Evolutionary conservation across 2,113 vertebrate species (phyloP), one percentile per base, ranked within the genome.

Genomic region (Suncus etruscus): DNA sequence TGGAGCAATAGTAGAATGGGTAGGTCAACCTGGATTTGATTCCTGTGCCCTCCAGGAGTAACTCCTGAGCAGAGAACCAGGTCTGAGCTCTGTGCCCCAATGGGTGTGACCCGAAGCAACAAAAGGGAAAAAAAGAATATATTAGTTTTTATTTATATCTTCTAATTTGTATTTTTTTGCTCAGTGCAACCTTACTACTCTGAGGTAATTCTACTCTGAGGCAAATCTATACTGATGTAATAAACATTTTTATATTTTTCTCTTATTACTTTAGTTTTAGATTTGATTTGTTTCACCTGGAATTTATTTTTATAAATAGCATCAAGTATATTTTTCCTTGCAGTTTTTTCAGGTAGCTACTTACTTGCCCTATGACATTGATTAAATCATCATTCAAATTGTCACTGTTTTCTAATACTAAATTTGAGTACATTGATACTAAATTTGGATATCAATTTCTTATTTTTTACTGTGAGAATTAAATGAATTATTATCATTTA

Each of bases 211-310:
- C 51, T 54, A 54, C 51, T 54, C 39, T 39, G 39, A 39, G 39
- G 39, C 39, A 39, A 54, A 10, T 54, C 51, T n/a, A n/a, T n/a
- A n/a, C n/a, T 54, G 51, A 10, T 2, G 51, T 54, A 54, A 8
- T 54, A 54, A 54, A 12, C 5, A 39, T 10, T 54, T 54, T 54
- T 54, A 54, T 54, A 54, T 20, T 75, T 73, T 82, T 31, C 31
- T 73, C 29, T n/a, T 75, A 63, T 0, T 83, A 48, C 89, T 86
- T 77, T 32, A 78, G n/a, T 78, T 69, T 11, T n/a, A 54, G 69
- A 39, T 90, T 83, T 90, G 22, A 65, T 54, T 31, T 86, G 50
- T 29, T 83, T 69, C 48, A 89, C 75, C 50, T 65, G 65, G n/a
- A 31, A 31, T 82, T 32, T 87, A 81, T 70, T 78, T 91, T 45